phyloP scores from a whole-genome alignment of 2,888 invertebrate genomes.

The Drosophila prolongata region DNA sequence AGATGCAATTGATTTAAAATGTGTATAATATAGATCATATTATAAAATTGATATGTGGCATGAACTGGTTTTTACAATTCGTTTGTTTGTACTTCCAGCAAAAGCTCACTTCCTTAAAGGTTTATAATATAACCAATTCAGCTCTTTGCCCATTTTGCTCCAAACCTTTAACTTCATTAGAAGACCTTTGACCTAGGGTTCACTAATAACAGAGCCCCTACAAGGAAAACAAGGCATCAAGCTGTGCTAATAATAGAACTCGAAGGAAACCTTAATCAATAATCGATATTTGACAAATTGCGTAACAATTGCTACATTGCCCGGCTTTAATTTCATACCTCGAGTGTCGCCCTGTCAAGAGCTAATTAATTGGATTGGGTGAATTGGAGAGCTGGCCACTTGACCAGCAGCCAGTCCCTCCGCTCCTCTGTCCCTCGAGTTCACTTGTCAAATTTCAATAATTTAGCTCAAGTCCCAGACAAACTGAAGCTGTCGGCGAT shows the following conservation, averaged over 20 bases:
- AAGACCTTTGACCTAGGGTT: conserved; percentile 17
- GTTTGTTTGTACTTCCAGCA: too few species aligned
- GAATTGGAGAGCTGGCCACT: conserved; percentile 36
- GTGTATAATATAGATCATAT: too few species aligned
- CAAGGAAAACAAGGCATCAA: conserved; percentile 15
- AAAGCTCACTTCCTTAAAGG: too few species aligned
- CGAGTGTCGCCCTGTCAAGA: conserved; percentile 55
- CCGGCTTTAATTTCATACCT: conserved; percentile 60
- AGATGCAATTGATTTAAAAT: too few species aligned
- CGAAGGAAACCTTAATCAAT: conserved; percentile 60
- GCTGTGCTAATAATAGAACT: conserved; percentile 51
- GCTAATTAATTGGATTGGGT: conserved; percentile 68
- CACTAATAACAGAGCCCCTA: conserved; percentile 38
- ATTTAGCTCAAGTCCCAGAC: conserved; percentile 62
- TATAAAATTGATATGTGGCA: too few species aligned
- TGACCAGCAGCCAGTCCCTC: conserved; percentile 32
- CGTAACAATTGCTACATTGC: conserved; percentile 43
- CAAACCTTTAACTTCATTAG: background rate
- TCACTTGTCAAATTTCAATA: conserved; percentile 69
- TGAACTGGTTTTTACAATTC: too few species aligned
- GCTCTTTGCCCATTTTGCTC: background rate
- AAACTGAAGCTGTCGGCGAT: conserved; percentile 68
- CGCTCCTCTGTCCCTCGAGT: background rate
- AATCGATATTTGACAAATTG: conserved; percentile 70
- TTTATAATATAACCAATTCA: too few species aligned